phyloP scores from a whole-genome alignment of 2,797 vertebrate species.

The Helarctos malayanus region DNA sequence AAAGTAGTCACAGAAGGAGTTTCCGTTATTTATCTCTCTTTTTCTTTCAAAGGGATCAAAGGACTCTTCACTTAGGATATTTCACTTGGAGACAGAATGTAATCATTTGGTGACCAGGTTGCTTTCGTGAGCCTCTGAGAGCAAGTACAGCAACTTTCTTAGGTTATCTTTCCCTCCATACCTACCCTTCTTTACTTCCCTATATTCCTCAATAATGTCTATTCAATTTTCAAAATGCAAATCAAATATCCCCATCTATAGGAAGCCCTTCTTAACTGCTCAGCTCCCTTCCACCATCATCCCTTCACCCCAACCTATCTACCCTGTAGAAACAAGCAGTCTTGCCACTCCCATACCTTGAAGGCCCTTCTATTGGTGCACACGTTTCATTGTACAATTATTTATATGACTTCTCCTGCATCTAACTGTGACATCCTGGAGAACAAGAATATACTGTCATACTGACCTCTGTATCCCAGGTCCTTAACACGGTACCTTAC shows the following conservation, averaged over 20 bases:
- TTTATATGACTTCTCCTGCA: neutral
- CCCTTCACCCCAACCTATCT: neutral
- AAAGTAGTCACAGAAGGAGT: neutral
- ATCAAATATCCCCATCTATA: neutral
- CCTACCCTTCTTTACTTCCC: neutral
- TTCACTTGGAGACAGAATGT: slow-evolving; percentile 38
- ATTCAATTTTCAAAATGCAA: neutral
- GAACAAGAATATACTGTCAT: neutral
- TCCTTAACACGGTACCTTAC: neutral
- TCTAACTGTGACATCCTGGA: neutral
- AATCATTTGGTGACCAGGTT: neutral
- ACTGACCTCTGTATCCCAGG: neutral
- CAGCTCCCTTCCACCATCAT: neutral
- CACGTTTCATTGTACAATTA: neutral
- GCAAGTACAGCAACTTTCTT: neutral
- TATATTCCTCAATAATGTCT: neutral
- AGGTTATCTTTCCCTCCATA: neutral
- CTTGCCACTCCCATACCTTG: neutral
- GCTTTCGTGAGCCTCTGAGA: neutral
- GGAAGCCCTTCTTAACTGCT: neutral
- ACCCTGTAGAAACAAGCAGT: neutral
- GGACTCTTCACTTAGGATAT: neutral
- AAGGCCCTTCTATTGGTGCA: neutral
- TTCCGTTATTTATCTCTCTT: neutral
- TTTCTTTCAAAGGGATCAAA: slow-evolving; percentile 53